Conservation (phyloP, 2,113 vertebrate genomes). For the Lamprotornis superbus region DNA sequence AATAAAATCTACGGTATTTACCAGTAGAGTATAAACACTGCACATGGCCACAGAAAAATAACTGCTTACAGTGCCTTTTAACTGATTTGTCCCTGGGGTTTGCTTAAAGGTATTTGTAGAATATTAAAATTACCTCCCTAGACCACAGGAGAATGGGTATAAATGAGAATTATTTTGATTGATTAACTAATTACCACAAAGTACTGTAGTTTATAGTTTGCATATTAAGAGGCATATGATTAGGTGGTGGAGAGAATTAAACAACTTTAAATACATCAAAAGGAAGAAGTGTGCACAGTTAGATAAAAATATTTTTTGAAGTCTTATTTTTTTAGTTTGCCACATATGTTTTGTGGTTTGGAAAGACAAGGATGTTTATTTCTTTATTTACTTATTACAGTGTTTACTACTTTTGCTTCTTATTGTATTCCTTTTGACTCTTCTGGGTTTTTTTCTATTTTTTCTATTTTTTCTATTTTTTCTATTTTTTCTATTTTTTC, state of each 20-base stretch:
- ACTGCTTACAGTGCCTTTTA: neutral
- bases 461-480: too few species aligned
- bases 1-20: conserved; percentile 7
- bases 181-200: conserved; percentile 60
- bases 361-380: neutral
- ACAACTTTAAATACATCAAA: conserved; percentile 19
- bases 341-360: neutral
- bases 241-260: neutral
- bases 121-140: conserved; percentile 55
- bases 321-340: neutral
- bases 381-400: neutral
- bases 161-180: conserved; percentile 56
- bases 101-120: conserved; percentile 34
- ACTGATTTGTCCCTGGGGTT: conserved; percentile 3
- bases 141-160: neutral
- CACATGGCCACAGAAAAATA: neutral
- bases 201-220: conserved; percentile 2
- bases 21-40: neutral
- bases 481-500: neutral
- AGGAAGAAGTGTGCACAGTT: neutral
- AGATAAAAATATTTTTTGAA: neutral
- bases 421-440: neutral
- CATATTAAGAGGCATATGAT: conserved; percentile 31
- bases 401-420: neutral
- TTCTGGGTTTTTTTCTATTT: rapidly evolving